Evolutionary conservation across 2,888 invertebrate species (phyloP), one percentile per base, ranked within the genome.

Genomic region (Trachelus tabidus): DNA sequence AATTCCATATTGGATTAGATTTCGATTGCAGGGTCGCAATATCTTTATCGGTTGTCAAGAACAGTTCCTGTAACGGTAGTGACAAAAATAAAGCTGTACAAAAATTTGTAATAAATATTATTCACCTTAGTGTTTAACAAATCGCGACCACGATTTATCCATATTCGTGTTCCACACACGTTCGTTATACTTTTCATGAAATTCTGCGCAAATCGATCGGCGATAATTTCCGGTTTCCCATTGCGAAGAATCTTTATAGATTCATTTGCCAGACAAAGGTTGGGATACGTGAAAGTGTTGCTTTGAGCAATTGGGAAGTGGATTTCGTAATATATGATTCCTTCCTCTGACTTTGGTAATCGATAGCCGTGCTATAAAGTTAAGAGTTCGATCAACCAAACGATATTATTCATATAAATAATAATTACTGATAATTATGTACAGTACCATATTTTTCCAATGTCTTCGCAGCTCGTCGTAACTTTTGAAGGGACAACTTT

Each of bases 381-480:
- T 76, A 78, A 74, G 75, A 75, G 56, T 75, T 69, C 69, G 3
- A 33, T 15, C 0, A 40, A 40, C 1, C 4, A 15, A 30, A 12
- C 11, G 11, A 33, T 33, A 12, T 30, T 69, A 33, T 12, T 69
- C 1, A 30, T 30, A 69, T 33, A 33, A 69, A 69, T 69, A 69
- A 31, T 30, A 69, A 30, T 31, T 12, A 15, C 0, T 30, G 0
- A 30, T 31, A 30, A 33, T 11, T 30, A 69, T 69, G 0, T 15
- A 71, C 34, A 4, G 40, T 84, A 91, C 91, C 91, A 91, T 90
- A 80, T 91, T 90, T 82, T 90, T 90, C 91, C 91, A 92, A 77
- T 91, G 89, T 76, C 88, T 86, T 33, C 88, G 85, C 37, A 91
- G 77, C 12, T 90, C 87, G 31, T 83, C 82, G 75, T 91, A 91